Evolutionary conservation across 2,113 vertebrate genomes (phyloP).

Genomic region (Pontoporia blainvillei): DNA sequence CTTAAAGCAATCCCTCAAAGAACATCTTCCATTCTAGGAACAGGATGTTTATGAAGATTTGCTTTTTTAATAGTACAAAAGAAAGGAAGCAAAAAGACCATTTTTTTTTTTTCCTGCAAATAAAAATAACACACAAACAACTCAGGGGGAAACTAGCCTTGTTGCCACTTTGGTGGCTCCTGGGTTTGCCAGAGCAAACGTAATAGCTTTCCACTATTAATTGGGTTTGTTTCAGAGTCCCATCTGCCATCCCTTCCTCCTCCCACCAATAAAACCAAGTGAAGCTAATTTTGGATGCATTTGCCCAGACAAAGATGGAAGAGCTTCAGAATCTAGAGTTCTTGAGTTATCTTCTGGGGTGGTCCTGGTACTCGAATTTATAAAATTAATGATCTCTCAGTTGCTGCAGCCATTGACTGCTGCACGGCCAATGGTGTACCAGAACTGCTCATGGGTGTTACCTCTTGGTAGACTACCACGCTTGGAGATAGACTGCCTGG

Average conservation of each 20-base stretch:
- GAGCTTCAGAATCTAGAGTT: background rate
- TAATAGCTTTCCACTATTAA: background rate
- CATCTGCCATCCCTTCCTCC: background rate
- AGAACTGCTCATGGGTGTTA: too few relatives aligned
- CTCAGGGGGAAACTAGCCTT: background rate
- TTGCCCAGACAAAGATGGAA: background rate
- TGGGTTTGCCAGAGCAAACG: background rate
- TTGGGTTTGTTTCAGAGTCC: background rate
- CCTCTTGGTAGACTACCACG: background rate
- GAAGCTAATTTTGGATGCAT: background rate
- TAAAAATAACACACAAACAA: slow-evolving; percentile 23
- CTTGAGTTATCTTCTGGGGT: background rate
- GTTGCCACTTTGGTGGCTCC: background rate
- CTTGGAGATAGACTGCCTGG: background rate
- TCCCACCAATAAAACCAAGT: background rate
- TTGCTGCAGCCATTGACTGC: background rate
- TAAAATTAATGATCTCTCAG: background rate
- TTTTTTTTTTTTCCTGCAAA: background rate
- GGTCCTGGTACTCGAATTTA: background rate
- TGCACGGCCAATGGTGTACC: background rate
- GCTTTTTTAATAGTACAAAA: slow-evolving; percentile 12
- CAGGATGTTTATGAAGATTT: slow-evolving; percentile 23
- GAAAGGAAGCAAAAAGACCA: background rate
- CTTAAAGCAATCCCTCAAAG: background rate
- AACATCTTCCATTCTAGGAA: background rate